A percentile compares a stretch with the other conserved stretches of the same genome.
Conservation (phyloP, 2,888 invertebrate genomes). For the Eucriotettix oculatus region DNA sequence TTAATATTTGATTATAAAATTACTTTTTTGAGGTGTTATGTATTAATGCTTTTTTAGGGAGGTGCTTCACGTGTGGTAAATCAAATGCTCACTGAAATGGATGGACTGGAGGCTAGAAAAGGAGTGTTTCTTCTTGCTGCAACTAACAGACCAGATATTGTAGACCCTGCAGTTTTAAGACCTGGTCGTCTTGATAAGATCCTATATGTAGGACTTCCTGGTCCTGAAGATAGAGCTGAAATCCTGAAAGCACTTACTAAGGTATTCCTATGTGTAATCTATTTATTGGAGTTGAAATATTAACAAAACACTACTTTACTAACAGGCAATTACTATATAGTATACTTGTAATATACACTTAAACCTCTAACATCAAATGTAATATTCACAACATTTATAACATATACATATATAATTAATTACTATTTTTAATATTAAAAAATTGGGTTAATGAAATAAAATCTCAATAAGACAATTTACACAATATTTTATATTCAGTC, state of each 20-base stretch:
- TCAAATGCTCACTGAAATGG: slow-evolving; percentile 96
- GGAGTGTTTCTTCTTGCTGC: slow-evolving; percentile 93
- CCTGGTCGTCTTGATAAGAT: slow-evolving; percentile 83
- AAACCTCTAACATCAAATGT: too few species aligned
- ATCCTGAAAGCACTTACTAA: slow-evolving; percentile 81
- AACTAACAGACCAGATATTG: slow-evolving; percentile 90
- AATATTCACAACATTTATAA: too few species aligned
- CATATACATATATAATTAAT: too few species aligned
- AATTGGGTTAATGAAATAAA: too few species aligned
- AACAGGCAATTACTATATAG: too few species aligned
- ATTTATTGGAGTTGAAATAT: too few species aligned
- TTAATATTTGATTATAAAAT: neutral
- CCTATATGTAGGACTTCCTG: slow-evolving; percentile 79
- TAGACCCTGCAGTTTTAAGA: slow-evolving; percentile 86
- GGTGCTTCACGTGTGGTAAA: slow-evolving; percentile 82
- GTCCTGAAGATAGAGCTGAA: slow-evolving; percentile 59
- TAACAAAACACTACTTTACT: too few species aligned
- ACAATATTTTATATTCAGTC: too few species aligned
- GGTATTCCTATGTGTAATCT: slow-evolving; percentile 21
- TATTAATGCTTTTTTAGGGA: slow-evolving; percentile 27
- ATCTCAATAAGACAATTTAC: too few species aligned
- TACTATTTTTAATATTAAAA: too few species aligned
- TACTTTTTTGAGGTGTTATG: neutral
- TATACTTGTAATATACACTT: too few species aligned
- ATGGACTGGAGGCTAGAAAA: slow-evolving; percentile 79